Base-by-base conservation (phyloP, 2,888 invertebrate species). In the Acleris literana region DNA sequence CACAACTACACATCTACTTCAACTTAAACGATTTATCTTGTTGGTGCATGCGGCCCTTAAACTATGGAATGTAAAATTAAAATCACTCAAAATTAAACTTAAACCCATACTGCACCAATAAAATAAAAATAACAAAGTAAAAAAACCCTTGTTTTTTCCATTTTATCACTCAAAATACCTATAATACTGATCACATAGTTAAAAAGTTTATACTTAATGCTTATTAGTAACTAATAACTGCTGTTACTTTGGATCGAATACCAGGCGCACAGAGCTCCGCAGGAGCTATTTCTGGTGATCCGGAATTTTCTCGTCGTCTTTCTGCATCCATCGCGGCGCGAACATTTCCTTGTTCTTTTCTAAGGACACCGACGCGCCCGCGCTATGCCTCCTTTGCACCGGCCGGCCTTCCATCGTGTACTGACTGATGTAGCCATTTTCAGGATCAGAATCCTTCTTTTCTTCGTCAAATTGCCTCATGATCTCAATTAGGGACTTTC, bases 401-500 rank as follows among this genome's bases (percentile, higher is more conserved):
- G 85, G 79, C 66, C 78, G 84, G 0, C 81, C 83, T 69, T 87
- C 88, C 20, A 81, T 71, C 13, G 72, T 74, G 33, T 69, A 71
- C 16, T 76, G 74, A 63, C 85, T 85, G 53, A 81, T 82, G 61
- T 76, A 84, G 5, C 88, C 90, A 1, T 75, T 71, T 73, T 91
- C 90, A 2, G 92, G 89, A 46, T 88, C 89, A 29, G 70, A 64
- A 0, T 87, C 85, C 63, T 84, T 85, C 75, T 85, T 88, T 20
- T 87, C 89, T 5, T 87, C 90, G 58, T 93, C 93, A 69, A 95
- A 95, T 68, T 91, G 91, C 68, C 86, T 93, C 87, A 95, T 95
- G 16, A 96, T 96, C 76, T 96, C 95, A 57, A 93, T 93, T 69
- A 96, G 83, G 55, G 94, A 94, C 73, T 94, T 95, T 13, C 95